Conservation (phyloP, 2,797 vertebrate species). For the Astyanax mexicanus region DNA sequence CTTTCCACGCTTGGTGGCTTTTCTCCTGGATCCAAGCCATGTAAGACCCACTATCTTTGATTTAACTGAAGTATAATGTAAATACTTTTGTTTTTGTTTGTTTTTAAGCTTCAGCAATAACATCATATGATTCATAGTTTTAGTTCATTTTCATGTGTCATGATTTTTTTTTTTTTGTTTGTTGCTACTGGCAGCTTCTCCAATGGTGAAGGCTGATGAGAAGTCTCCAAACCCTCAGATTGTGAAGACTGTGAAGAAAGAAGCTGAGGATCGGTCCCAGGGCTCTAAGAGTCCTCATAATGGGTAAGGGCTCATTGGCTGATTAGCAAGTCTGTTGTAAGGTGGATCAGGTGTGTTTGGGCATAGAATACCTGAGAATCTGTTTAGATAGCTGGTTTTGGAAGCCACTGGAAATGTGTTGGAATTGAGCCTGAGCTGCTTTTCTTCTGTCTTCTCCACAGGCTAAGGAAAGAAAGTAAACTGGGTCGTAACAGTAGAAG, state of each 20-base stretch:
- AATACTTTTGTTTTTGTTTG: not conserved
- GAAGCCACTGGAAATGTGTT: no score
- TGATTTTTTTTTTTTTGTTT: no score
- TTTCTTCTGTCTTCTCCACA: constrained; percentile 54
- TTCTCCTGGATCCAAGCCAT: constrained; percentile 96
- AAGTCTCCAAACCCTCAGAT: constrained; percentile 86
- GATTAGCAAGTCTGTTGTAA: no score
- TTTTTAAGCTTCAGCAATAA: no score
- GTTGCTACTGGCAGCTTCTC: constrained; percentile 82
- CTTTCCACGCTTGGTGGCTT: constrained; percentile 92
- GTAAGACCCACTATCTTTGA: constrained; percentile 61
- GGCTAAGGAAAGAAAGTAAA: constrained; percentile 94
- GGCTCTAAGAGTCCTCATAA: constrained; percentile 95
- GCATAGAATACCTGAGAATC: no score
- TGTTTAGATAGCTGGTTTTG: no score
- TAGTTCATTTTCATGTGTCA: no score
- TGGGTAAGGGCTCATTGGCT: constrained; percentile 90
- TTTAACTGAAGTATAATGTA: not conserved
- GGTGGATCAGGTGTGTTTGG: no score
- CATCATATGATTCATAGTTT: no score
- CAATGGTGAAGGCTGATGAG: constrained; percentile 90
- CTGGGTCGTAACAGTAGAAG: constrained; percentile 92
- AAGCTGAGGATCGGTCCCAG: constrained; percentile 89
- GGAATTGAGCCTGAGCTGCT: not conserved
- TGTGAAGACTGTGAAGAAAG: constrained; percentile 90